These are phyloP conservation scores for Trematocara zebra DNA, from an alignment of 2,113 vertebrate species.

Conservation along the genomic window DNA sequence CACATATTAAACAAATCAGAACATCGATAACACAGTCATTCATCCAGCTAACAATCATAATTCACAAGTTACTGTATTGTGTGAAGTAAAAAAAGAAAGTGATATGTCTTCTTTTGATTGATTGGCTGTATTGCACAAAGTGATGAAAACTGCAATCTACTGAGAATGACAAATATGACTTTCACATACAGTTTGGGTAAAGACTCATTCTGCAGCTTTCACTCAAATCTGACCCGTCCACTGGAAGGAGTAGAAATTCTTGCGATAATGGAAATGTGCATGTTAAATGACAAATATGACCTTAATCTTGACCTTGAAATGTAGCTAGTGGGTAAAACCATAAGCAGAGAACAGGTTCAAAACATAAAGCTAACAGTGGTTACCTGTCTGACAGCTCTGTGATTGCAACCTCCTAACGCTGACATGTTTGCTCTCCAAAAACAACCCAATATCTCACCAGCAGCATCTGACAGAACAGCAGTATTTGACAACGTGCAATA, in stretches of 20 bases:
- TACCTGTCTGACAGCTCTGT: not conserved
- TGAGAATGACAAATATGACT: not conserved
- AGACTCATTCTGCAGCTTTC: not conserved
- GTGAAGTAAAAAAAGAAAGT: not conserved
- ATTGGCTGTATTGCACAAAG: not conserved
- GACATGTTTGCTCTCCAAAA: not conserved
- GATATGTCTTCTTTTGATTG: accelerated
- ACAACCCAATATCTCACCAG: not conserved
- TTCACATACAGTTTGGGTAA: not conserved
- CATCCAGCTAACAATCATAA: not conserved
- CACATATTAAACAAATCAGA: not conserved
- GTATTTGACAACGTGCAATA: not conserved
- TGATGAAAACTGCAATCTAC: not conserved
- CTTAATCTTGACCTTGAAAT: accelerated
- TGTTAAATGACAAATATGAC: not conserved
- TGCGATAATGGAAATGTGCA: not conserved
- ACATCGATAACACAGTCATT: not conserved
- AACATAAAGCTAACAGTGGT: not conserved
- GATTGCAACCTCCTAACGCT: not conserved
- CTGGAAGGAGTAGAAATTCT: not conserved
- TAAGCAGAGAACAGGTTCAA: not conserved
- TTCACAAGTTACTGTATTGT: not conserved
- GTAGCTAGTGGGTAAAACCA: not conserved
- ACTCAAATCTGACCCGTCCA: not conserved
- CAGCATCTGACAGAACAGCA: not conserved